Evolutionary conservation across 2,113 vertebrate species (phyloP), one percentile per base, ranked within the genome.

Genomic region (Scopus umbretta): DNA sequence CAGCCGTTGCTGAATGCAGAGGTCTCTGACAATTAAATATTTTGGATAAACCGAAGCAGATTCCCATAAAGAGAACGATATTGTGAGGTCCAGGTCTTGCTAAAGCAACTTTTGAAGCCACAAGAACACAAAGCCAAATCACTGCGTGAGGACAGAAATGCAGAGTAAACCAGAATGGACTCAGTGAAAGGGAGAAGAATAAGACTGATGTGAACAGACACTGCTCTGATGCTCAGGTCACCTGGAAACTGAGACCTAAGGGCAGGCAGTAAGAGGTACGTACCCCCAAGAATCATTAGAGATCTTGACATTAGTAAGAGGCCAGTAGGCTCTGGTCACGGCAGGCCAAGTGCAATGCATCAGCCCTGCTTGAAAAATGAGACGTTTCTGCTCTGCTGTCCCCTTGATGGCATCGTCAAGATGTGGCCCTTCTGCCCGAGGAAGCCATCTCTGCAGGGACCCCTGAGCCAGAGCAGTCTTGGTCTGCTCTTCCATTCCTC

Each of bases 261-360:
- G 70, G 59, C 67, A 49, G 87, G 52, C 9, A 50, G 17, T 1
- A 16, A 45, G 23, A 50, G n/a, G 17, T 19, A 74, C 2, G 0
- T 13, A 30, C 5, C 25, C 56, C 7, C 1, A 2, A 8, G 22
- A 55, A 47, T 20, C 2, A 0, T 13, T 32, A 3, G 12, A 84
- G 53, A 23, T 10, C 76, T 56, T 43, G 56, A 10, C 4, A 0
- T 16, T 2, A 76, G 14, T 13, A 23, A 25, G 67, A 90, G 17
- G 9, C 10, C 61, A n/a, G 38, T 3, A 43, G 22, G 38, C 9
- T 86, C 19, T 8, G 13, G 32, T 40, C 67, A 34, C 29, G 4
- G 25, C 36, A 36, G 59, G 30, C 10, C 11, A 22, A 7, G 16
- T 3, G n/a, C 72, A 71, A n/a, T 0, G 0, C 15, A 1, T 16